Conservation (phyloP, 2,888 invertebrate species). For the Scotopteryx bipunctaria region DNA sequence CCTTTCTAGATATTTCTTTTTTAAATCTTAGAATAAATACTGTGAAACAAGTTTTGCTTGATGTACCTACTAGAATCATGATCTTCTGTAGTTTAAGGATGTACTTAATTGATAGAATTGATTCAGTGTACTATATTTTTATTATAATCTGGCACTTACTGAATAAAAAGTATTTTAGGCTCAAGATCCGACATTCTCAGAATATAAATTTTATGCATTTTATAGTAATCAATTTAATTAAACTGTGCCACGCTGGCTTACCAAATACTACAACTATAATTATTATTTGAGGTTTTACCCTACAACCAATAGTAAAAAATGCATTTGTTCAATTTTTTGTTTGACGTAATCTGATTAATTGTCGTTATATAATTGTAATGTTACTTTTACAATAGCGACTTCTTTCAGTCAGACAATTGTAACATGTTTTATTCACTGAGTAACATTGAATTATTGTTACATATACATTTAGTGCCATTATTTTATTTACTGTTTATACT, state of each 20-base stretch:
- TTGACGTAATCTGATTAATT: no score
- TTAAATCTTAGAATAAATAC: no score
- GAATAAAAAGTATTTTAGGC: conserved; percentile 1
- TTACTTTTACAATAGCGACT: no score
- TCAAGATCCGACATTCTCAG: conserved; percentile 8
- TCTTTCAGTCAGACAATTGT: background rate
- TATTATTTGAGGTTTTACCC: no score
- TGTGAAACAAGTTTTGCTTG: background rate
- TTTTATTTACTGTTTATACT: conserved; percentile 37
- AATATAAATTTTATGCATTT: conserved; percentile 5
- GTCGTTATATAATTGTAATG: no score
- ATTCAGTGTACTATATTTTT: conserved; percentile 4
- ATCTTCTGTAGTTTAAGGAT: background rate
- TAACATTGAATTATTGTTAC: conserved; percentile 18
- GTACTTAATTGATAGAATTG: conserved; percentile 6
- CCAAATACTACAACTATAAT: no score
- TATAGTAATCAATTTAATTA: conserved; percentile 2
- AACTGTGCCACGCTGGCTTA: background rate
- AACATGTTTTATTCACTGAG: background rate
- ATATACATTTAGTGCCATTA: conserved; percentile 42
- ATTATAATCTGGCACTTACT: conserved; percentile 15
- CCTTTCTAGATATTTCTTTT: background rate
- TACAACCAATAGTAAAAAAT: no score
- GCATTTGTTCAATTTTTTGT: no score
- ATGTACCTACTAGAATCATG: background rate